Evolutionary conservation across 1,140 invertebrate species (phyloP).

Genomic region (Drosophila navojoa): DNA sequence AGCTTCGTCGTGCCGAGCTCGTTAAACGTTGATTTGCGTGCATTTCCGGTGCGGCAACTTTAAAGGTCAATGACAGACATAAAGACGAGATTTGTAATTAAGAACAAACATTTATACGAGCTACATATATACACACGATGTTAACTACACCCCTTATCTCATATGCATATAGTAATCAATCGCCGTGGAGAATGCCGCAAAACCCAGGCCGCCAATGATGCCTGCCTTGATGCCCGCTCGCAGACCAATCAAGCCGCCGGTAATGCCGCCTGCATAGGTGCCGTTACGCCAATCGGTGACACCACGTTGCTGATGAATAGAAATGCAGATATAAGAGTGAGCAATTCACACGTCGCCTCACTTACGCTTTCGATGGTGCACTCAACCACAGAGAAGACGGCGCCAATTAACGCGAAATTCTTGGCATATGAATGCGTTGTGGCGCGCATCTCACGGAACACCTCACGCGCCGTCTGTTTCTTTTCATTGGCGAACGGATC

Average conservation of each 20-base stretch:
- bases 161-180: conserved; percentile 96
- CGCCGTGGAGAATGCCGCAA: conserved; percentile 96
- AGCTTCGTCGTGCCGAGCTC: conserved; percentile 35
- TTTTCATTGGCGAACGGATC: conserved; percentile 88
- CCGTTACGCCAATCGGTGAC: conserved; percentile 98
- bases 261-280: conserved; percentile 95
- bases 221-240: conserved; percentile 97
- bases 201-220: conserved; percentile 95
- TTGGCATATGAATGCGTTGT: conserved; percentile 97
- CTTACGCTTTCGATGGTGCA: conserved; percentile 95
- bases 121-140: conserved; percentile 13
- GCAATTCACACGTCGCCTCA: conserved; percentile 62
- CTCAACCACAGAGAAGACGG: conserved; percentile 96
- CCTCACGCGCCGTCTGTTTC: conserved; percentile 92
- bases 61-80: conserved; percentile 4
- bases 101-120: conserved; percentile 65
- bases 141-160: conserved; percentile 56
- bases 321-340: not conserved
- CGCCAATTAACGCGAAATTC: conserved; percentile 98
- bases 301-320: conserved; percentile 89
- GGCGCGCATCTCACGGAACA: conserved; percentile 95
- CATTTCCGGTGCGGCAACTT: conserved; percentile 33
- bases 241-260: conserved; percentile 97
- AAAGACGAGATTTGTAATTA: conserved; percentile 34
- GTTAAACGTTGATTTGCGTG: conserved; percentile 37